A percentile compares a stretch with the other conserved stretches of the same genome.
Conservation (phyloP, 2,797 vertebrate species). For the Acrocephalus scirpaceus region DNA sequence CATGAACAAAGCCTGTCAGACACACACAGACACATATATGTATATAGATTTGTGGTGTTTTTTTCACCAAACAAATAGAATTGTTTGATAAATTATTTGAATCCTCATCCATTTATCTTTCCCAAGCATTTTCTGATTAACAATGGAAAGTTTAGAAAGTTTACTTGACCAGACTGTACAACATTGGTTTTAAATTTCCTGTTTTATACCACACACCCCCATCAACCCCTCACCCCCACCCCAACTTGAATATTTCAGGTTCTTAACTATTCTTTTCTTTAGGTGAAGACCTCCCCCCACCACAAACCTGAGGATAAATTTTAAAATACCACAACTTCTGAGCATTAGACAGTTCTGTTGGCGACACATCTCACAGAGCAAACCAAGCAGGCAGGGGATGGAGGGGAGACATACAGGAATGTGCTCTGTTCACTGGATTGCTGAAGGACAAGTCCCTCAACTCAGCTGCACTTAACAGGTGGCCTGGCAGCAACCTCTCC, state of each 20-base stretch:
- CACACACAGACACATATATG: rapidly evolving
- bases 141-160: neutral
- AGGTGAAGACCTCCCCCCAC: neutral
- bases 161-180: neutral
- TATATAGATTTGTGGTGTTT: rapidly evolving
- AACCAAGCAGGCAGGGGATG: neutral
- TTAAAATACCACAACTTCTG: neutral
- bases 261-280: neutral
- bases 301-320: neutral
- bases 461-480: neutral
- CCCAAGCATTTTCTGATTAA: neutral
- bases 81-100: neutral
- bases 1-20: neutral
- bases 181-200: neutral
- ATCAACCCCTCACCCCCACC: rapidly evolving
- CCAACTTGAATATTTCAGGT: neutral
- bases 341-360: neutral
- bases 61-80: neutral
- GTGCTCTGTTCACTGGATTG: neutral
- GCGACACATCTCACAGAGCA: neutral
- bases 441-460: neutral
- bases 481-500: neutral
- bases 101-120: neutral
- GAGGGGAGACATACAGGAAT: neutral
- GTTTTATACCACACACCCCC: neutral